Percentiles rank a stretch among this genome's conserved stretches.
Conservation (phyloP, 2,888 invertebrate species). For the Tetrapedia diversipes region DNA sequence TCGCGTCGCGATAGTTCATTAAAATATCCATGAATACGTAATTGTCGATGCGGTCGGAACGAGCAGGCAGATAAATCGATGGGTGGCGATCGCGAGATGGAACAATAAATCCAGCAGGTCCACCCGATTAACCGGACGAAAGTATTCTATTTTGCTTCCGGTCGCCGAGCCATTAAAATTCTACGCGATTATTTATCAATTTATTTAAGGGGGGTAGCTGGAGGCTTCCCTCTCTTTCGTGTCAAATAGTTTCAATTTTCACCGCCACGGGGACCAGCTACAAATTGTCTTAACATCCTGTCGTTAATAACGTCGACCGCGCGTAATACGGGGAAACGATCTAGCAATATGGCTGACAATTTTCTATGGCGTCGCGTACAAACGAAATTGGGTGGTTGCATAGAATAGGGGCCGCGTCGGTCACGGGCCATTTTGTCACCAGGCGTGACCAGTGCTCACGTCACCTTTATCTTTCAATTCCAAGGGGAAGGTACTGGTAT, state of each 20-base stretch:
- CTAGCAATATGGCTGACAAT: slow-evolving; percentile 78
- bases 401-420: slow-evolving; percentile 73
- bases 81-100: slow-evolving; percentile 23
- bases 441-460: slow-evolving; percentile 78
- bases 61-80: slow-evolving; percentile 39
- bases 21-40: slow-evolving; percentile 61
- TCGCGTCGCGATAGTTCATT: slow-evolving; percentile 54
- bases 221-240: not conserved
- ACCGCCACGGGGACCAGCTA: slow-evolving; percentile 1
- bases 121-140: slow-evolving; percentile 48
- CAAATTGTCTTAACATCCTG: slow-evolving; percentile 65
- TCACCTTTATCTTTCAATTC: slow-evolving; percentile 72
- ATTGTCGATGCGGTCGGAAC: slow-evolving; percentile 24
- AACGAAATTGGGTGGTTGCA: slow-evolving; percentile 24
- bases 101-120: slow-evolving; percentile 40
- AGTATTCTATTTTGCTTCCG: slow-evolving; percentile 49
- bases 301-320: slow-evolving; percentile 73
- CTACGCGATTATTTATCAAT: slow-evolving; percentile 44
- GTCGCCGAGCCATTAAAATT: slow-evolving; percentile 27
- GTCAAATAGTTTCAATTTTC: slow-evolving; percentile 56
- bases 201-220: not conserved
- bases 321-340: slow-evolving; percentile 60
- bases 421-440: slow-evolving; percentile 82
- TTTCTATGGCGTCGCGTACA: slow-evolving; percentile 62
- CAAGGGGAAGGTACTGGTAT: no score